Percentiles rank a stretch among this genome's conserved stretches.
Evolutionary conservation across 2,888 invertebrate species (phyloP).

Genomic region (Ganaspis brasiliensis): DNA sequence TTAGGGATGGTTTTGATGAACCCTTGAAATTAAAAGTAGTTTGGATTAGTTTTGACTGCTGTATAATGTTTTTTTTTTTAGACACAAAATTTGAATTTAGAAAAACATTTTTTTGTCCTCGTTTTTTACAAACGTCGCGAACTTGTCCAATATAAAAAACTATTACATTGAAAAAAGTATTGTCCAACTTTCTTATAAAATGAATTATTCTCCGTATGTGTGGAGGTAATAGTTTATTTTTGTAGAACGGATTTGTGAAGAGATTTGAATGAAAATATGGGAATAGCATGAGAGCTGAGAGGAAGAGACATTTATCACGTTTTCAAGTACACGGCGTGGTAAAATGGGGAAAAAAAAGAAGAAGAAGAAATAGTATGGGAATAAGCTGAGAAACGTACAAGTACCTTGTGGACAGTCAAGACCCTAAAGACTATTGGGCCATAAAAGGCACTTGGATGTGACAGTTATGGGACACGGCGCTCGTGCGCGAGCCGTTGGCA

Average conservation of each 20-base stretch:
- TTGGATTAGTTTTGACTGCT: too few relatives aligned
- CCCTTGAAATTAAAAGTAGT: too few relatives aligned
- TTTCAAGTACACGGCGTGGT: conserved; percentile 16
- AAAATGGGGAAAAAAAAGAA: background rate
- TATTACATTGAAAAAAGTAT: too few relatives aligned
- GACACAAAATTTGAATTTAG: too few relatives aligned
- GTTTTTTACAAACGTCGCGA: too few relatives aligned
- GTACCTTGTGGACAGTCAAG: conserved; percentile 65
- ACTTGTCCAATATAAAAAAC: too few relatives aligned
- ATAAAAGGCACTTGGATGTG: conserved; percentile 77
- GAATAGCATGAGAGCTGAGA: background rate
- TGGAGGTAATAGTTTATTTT: too few relatives aligned
- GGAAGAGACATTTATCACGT: conserved; percentile 38
- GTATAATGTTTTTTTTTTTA: too few relatives aligned
- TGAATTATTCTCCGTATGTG: too few relatives aligned
- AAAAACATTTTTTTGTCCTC: too few relatives aligned
- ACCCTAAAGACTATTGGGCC: conserved; percentile 70
- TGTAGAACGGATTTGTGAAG: background rate
- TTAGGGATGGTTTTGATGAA: too few relatives aligned
- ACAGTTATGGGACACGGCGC: conserved; percentile 77
- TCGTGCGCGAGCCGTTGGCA: conserved; percentile 77
- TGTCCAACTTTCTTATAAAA: too few relatives aligned
- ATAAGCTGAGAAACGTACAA: conserved; percentile 30
- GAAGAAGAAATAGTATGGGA: conserved; percentile 23
- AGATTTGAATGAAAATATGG: conserved; percentile 36